phyloP scores from a whole-genome alignment of 1,140 invertebrate genomes.

The Bathynomus jamesi region DNA sequence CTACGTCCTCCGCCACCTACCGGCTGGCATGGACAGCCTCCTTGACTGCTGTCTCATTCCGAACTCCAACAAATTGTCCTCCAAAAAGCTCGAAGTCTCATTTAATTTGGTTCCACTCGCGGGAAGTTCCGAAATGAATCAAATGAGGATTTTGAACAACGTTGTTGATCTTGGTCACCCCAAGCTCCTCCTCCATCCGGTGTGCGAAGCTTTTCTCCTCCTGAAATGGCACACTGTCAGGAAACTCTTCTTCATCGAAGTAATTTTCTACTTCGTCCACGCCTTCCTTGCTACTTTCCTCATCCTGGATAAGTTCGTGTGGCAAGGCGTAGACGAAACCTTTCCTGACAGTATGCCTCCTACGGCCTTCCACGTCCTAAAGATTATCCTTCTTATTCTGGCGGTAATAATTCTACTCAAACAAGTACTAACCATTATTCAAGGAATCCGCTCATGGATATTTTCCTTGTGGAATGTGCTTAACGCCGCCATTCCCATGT shows the following conservation, averaged over 20 bases:
- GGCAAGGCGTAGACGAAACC: neutral
- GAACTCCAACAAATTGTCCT: conserved; percentile 28
- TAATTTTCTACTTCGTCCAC: conserved; percentile 46
- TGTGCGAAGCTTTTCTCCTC: conserved; percentile 50
- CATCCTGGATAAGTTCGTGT: conserved; percentile 33
- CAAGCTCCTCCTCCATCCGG: conserved; percentile 48
- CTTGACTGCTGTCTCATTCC: conserved; percentile 36
- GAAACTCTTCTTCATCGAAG: conserved; percentile 46
- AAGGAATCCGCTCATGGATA: conserved; percentile 25
- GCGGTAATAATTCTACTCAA: conserved; percentile 21
- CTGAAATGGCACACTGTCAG: conserved; percentile 51
- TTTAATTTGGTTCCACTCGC: conserved; percentile 34
- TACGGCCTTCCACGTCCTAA: neutral
- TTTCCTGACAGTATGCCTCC: neutral
- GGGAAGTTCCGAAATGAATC: conserved; percentile 20
- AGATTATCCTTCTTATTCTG: conserved; percentile 14
- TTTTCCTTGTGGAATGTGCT: conserved; percentile 27
- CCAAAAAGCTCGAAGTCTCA: conserved; percentile 34
- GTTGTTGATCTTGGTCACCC: conserved; percentile 38
- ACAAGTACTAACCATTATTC: conserved; percentile 19
- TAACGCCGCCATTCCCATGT: conserved; percentile 28
- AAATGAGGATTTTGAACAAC: conserved; percentile 30
- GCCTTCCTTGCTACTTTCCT: conserved; percentile 39
- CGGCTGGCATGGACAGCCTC: conserved; percentile 31
- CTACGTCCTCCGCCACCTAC: conserved; percentile 33